Base-by-base conservation (phyloP, 2,888 invertebrate genomes). In the Ochlodes sylvanus region DNA sequence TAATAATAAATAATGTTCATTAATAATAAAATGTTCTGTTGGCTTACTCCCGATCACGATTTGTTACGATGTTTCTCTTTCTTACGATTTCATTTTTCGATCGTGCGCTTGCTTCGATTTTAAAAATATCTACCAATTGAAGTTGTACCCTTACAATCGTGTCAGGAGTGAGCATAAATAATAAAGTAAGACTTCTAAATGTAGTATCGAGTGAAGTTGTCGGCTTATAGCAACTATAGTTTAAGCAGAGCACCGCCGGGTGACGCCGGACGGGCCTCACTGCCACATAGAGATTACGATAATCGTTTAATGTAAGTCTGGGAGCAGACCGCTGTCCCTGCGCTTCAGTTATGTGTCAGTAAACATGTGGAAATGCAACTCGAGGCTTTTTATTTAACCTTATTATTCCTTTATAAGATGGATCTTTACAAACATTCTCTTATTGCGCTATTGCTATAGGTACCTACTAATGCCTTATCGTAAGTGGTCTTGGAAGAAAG, bases 281-380 rank as follows among this genome's bases (percentile, higher is more conserved):
- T 89, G 90, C 90, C 90, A 84, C 76, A 75, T 68, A 75, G 89
- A 89, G 87, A 89, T 89, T 87, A 85, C 76, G 32, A n/a, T 21
- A 41, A 57, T 62, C 73, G 71, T 73, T 78, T 80, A 79, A 78
- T 78, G 76, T 84, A 86, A 87, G 84, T 82, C 82, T 86, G 86
- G 81, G n/a, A 74, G 71, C 79, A 79, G 79, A 71, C 75, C 75
- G 79, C 79, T 79, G 82, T 77, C 79, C 42, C 78, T 75, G 87
- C 82, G 90, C 90, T 92, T 91, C 52, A 52, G 27, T 27, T 19
- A 47, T 52, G 89, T 90, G 89, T 91, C 90, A 90, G 87, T 91
- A 92, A 91, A 91, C 76, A 88, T 86, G 84, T 89, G 86, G 81
- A 88, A 88, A 87, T 71, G 62, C 60, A 56, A 21, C 73, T 75